Conservation (phyloP, 2,113 vertebrate species). For the Calonectris borealis region DNA sequence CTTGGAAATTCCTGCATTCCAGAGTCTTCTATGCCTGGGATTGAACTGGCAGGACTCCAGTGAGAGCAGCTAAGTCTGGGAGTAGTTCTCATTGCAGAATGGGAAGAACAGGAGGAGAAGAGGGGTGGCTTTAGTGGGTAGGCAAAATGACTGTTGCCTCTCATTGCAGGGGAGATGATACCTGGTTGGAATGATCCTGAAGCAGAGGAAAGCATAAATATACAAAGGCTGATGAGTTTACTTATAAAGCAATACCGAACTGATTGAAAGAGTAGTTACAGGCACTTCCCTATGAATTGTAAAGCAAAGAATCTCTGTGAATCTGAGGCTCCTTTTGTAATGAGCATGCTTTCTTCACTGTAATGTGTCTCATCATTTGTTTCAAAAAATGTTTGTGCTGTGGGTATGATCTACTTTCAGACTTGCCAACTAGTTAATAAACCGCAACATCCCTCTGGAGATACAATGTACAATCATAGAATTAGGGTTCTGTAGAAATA, state of each 20-base stretch:
- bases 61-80: neutral
- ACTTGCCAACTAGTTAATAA: neutral
- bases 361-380: rapidly evolving
- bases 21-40: neutral
- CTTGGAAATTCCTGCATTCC: neutral
- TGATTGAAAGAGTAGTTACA: neutral
- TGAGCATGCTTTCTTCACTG: neutral
- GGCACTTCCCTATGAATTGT: neutral
- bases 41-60: neutral
- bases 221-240: neutral
- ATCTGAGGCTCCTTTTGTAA: neutral
- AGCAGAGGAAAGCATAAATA: neutral
- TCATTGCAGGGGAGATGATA: neutral
- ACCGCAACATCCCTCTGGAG: neutral
- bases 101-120: neutral
- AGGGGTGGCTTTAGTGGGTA: neutral
- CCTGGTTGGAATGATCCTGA: neutral
- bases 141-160: neutral
- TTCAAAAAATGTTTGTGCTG: neutral
- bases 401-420: neutral
- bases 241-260: neutral
- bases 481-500: neutral
- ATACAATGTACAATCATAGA: neutral
- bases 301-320: neutral
- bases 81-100: neutral